phyloP scores from a whole-genome alignment of 2,888 invertebrate species.

The Latrodectus elegans region DNA sequence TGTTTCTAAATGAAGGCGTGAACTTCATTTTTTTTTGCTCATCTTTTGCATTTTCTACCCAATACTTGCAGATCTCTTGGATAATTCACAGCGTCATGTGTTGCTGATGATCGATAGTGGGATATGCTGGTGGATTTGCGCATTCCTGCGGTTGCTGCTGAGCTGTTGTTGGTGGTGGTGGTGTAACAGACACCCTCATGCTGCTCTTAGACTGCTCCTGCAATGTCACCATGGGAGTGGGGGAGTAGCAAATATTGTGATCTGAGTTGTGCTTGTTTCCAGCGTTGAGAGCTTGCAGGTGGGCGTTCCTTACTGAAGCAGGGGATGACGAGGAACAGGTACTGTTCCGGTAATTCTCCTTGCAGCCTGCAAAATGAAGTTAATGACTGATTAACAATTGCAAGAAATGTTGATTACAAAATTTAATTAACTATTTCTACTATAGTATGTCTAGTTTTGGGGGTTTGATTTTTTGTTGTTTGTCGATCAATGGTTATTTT shows the following conservation, averaged over 20 bases:
- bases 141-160: neutral
- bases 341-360: slow-evolving; percentile 61
- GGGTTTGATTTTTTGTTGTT: too few relatives aligned
- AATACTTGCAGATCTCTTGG: too few relatives aligned
- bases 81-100: slow-evolving; percentile 29
- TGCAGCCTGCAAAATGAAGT: slow-evolving; percentile 43
- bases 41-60: too few relatives aligned
- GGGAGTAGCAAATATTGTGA: slow-evolving; percentile 46
- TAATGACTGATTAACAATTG: too few relatives aligned
- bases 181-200: neutral
- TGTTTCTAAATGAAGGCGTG: too few relatives aligned
- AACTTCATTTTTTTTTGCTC: too few relatives aligned
- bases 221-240: neutral
- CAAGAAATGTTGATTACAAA: too few relatives aligned
- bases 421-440: too few relatives aligned
- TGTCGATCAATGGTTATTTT: too few relatives aligned
- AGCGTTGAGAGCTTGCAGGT: slow-evolving; percentile 4
- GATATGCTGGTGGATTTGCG: slow-evolving; percentile 25
- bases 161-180: neutral
- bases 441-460: too few relatives aligned
- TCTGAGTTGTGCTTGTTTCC: slow-evolving; percentile 48
- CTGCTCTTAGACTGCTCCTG: neutral
- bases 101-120: slow-evolving; percentile 24
- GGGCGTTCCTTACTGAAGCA: slow-evolving; percentile 24
- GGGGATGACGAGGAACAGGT: slow-evolving; percentile 50